A percentile compares a stretch with the other conserved stretches of the same genome.
These are phyloP conservation scores for Pelosia muscerda DNA, from an alignment of 2,888 invertebrate species.

Conservation along the genomic window DNA sequence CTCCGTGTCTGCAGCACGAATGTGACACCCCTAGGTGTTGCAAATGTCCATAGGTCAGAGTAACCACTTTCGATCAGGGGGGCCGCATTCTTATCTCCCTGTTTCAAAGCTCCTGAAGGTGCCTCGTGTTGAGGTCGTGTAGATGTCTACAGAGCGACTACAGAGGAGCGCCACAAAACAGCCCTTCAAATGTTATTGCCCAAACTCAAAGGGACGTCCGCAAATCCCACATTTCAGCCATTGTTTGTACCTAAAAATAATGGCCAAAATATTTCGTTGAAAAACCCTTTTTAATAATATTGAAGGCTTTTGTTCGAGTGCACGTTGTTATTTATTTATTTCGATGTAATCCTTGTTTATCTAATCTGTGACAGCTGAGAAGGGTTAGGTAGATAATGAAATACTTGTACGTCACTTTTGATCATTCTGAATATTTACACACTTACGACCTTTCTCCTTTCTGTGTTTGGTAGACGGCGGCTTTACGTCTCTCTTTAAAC, in stretches of 20 bases:
- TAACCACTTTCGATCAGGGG: too few species aligned
- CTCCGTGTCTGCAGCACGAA: too few species aligned
- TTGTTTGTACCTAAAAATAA: constrained; percentile 45
- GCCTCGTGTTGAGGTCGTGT: too few species aligned
- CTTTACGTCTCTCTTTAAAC: neutral
- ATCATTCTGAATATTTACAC: neutral
- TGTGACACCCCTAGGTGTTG: too few species aligned
- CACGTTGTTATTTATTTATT: constrained; percentile 40
- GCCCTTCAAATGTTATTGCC: constrained; percentile 55
- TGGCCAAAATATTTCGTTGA: constrained; percentile 35
- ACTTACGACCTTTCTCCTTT: neutral
- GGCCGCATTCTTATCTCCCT: too few species aligned
- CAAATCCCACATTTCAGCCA: constrained; percentile 27
- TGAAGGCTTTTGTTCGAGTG: constrained; percentile 36
- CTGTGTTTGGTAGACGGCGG: neutral
- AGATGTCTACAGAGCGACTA: too few species aligned
- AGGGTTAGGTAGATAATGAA: constrained; percentile 32
- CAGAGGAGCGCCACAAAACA: too few species aligned
- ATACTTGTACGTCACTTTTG: constrained; percentile 7
- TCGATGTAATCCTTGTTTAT: constrained; percentile 41
- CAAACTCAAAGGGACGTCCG: constrained; percentile 37
- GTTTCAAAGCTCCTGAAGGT: too few species aligned
- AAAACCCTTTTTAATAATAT: constrained; percentile 44
- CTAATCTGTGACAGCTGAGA: constrained; percentile 47
- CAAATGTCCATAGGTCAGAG: too few species aligned